These are phyloP conservation scores for Plutella xylostella DNA, from an alignment of 2,888 invertebrate species.

Conservation along the genomic window DNA sequence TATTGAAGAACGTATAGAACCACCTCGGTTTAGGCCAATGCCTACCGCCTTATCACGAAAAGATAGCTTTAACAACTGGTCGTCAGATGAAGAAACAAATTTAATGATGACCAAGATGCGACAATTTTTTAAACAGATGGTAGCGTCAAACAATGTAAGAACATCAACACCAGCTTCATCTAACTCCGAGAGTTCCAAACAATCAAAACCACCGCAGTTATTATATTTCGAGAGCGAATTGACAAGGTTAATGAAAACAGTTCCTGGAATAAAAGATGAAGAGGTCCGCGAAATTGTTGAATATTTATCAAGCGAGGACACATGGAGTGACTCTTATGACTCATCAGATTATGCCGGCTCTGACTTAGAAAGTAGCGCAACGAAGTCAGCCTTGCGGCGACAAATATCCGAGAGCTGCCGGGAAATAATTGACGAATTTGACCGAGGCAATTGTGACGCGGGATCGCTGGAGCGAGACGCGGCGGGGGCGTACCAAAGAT, in stretches of 20 bases:
- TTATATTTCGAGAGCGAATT: constrained; percentile 91
- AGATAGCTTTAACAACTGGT: constrained; percentile 95
- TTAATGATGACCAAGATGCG: constrained; percentile 96
- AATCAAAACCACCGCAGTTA: constrained; percentile 85
- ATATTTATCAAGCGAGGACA: constrained; percentile 91
- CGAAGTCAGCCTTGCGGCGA: constrained; percentile 79
- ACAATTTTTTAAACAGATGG: constrained; percentile 91
- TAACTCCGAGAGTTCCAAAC: constrained; percentile 71
- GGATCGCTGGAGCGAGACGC: constrained; percentile 78
- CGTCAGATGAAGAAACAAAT: constrained; percentile 93
- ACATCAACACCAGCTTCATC: constrained; percentile 68
- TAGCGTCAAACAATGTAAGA: constrained; percentile 73
- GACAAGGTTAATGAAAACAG: constrained; percentile 92
- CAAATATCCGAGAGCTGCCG: constrained; percentile 91
- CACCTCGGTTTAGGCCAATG: constrained; percentile 64
- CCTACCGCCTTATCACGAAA: constrained; percentile 78
- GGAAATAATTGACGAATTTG: constrained; percentile 89
- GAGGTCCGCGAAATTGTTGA: constrained; percentile 93
- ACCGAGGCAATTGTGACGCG: constrained; percentile 75
- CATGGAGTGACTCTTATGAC: constrained; percentile 94
- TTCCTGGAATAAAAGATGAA: constrained; percentile 90
- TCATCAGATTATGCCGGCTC: constrained; percentile 93
- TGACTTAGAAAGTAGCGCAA: constrained; percentile 79
- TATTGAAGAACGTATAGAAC: constrained; percentile 58
- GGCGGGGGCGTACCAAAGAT: constrained; percentile 86